Base-by-base conservation (phyloP, 2,888 invertebrate genomes). In the Gandaritis pyraliata region DNA sequence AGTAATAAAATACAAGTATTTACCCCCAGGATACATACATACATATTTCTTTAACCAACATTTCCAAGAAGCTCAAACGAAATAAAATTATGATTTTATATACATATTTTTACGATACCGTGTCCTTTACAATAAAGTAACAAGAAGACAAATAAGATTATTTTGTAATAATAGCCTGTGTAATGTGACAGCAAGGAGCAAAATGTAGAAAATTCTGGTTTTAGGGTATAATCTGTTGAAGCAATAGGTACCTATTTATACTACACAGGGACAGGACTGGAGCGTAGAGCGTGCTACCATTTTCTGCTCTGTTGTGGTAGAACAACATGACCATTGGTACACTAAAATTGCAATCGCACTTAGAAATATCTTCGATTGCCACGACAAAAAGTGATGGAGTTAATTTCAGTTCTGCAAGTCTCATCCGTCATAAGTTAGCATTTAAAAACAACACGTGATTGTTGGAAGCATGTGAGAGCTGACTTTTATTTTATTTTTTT, bases 201-300 rank as follows among this genome's bases (percentile, higher is more conserved):
- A 77, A 82, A 81, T 75, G 80, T 75, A 81, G 74, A 80, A 78
- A 77, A 80, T 76, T 76, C 70, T 69, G 72, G 73, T 73, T 64
- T 72, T 67, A 58, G 65, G 71, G 69, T 65, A 74, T 82, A 83
- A 85, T 83, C 78, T 79, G 73, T 75, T 75, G 7, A 18, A 15
- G n/a, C 36, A 18, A 33, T 45, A n/a, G n/a, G n/a, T n/a, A n/a
- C n/a, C n/a, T n/a, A 38, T 38, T 30, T 11, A 41, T 23, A 45
- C 53, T 13, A 15, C 16, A 38, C 7, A 49, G 53, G 38, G 52
- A 38, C 47, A 10, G 52, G 16, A 13, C 33, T 16, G 52, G 29
- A 30, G 7, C 38, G 30, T 23, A 39, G 8, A 7, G 23, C 23
- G 23, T 2, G 23, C 5, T 23, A 23, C 2, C 23, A 23, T 4